Evolutionary conservation across 2,113 vertebrate species (phyloP), one percentile per base, ranked within the genome.

Genomic region (Myrmecophaga tridactyla): DNA sequence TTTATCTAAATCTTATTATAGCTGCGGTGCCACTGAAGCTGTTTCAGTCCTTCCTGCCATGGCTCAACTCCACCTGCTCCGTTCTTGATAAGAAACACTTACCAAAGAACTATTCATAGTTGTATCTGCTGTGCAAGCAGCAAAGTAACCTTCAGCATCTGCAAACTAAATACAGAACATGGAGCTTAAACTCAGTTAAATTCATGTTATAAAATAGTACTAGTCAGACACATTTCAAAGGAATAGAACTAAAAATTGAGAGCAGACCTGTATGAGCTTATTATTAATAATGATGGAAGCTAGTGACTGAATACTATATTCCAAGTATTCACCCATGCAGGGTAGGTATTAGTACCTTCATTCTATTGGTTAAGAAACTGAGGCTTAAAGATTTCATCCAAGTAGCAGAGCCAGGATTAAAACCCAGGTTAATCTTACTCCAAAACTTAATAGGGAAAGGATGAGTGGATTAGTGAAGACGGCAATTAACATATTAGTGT

Each of bases 61-160:
- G 4, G 78, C 62, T 82, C 62, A 69, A 63, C 14, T 65, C 78
- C 36, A 78, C 4, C 18, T 14, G 1, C 23, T 85, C 53, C 48
- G 60, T 60, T 75, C 36, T 11, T 80, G 58, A 84, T 3, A 94
- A 84, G 87, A 56, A 92, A 46, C 85, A 99, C 99, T 96, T 98
- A 99, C 99, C 98, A 99, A 98, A 94, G 99, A 98, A 98, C 99
- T 98, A 98, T 98, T 99, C 95, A 99, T 97, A 97, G 98, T 96
- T 73, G 97, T 98, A 95, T 99, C 99, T 92, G 98, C 98, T 98
- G 98, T 97, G 97, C 99, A 99, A 91, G 99, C 98, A 93, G 99
- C 98, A 97, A 99, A 99, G 97, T 99, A 99, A 93, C 98, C 98
- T 97, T 99, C 99, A 81, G 99, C 98, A 98, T 99, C 99, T 98